Conservation (phyloP, 2,888 invertebrate species). For the Andrena praecox region DNA sequence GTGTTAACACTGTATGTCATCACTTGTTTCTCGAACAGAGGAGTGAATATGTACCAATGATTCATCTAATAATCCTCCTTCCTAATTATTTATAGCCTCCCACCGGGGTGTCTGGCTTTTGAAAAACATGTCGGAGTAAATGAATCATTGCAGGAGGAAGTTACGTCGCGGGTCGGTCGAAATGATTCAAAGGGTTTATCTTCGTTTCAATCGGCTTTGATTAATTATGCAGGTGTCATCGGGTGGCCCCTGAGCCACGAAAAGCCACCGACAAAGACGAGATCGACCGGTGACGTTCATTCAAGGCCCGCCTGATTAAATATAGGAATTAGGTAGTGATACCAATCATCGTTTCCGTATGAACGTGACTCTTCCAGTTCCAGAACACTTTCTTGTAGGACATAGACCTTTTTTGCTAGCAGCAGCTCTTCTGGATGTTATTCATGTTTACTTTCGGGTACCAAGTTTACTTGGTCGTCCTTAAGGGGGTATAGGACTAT, state of each 20-base stretch:
- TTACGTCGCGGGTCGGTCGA: background rate
- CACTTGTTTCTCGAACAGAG: background rate
- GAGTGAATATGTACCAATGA: background rate
- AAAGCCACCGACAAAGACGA: constrained; percentile 18
- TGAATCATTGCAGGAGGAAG: constrained; percentile 4
- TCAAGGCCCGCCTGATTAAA: constrained; percentile 21
- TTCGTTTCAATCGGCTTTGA: constrained; percentile 33
- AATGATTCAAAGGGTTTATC: background rate
- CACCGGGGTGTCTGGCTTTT: background rate
- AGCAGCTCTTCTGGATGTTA: too few species aligned
- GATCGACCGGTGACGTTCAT: background rate
- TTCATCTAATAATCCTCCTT: background rate
- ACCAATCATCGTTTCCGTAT: constrained; percentile 6
- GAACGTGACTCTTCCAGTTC: background rate
- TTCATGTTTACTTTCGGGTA: too few species aligned
- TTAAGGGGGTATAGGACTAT: too few species aligned
- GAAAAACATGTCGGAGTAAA: background rate
- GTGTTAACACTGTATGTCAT: background rate
- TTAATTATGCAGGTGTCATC: background rate
- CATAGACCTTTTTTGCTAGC: too few species aligned
- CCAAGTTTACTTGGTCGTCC: too few species aligned
- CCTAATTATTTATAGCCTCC: constrained; percentile 5
- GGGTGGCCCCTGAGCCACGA: background rate
- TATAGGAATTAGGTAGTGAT: background rate
- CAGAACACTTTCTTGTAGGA: too few species aligned